Base-by-base conservation (phyloP, 2,797 vertebrate species). In the Platyrinchus mystaceus region DNA sequence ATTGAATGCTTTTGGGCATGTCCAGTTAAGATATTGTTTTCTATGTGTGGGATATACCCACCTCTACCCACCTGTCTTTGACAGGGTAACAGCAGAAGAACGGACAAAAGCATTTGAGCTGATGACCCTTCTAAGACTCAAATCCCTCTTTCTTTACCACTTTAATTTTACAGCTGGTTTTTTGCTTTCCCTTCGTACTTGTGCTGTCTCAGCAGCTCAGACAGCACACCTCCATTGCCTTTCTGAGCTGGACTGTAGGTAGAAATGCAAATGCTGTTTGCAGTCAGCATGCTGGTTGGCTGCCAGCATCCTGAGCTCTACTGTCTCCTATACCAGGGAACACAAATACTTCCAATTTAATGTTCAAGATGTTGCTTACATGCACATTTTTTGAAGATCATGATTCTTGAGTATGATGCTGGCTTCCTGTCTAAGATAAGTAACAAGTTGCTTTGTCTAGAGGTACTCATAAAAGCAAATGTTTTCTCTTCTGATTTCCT, bases 351-450 rank as follows among this genome's bases (percentile, higher is more conserved):
- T 70, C 43, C 52, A 63, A 74, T 59, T 44, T 59, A 55, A 50
- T 22, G 30, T 39, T 73, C 4, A 41, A 20, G 43, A 24, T 41
- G 36, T 49, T 1, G 2, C 34, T 88, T 62, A 30, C 30, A 24
- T 0, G 1, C 2, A 4, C 0, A 1, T 78, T 78, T 88, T 52
- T 28, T 36, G 53, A 87, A 62, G 43, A 32, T 66, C 32, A 5
- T 19, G 53, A 28, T 81, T 41, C 2, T 64, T 3, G 6, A 23
- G 44, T 44, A 15, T 39, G 63, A 44, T 58, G 32, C 9, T 6
- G 8, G 22, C 41, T 64, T 89, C 41, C 26, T 32, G 13, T 28
- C 44, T 43, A 36, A 30, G 14, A 49, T 17, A 69, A 70, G 24
- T 27, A 66, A 62, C 10, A 77, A 43, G 10, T 55, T 84, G 11